Conservation (phyloP, 1,140 invertebrate species). For the Caenorhabditis latens region DNA sequence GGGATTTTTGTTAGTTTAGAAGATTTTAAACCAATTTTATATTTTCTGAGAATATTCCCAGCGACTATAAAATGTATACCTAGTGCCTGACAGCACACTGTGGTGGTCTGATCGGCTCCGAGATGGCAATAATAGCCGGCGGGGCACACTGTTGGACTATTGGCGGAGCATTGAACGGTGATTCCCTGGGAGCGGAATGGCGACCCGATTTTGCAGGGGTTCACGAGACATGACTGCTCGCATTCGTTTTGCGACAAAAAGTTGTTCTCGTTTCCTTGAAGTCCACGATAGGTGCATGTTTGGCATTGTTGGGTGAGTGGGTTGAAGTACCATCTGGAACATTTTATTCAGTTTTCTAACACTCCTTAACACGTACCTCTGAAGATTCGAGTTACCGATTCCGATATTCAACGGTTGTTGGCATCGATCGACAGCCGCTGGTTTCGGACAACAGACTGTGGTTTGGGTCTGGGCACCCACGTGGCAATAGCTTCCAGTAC, state of each 20-base stretch:
- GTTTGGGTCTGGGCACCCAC: constrained; percentile 72
- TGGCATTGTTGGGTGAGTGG: constrained; percentile 72
- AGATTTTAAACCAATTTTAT: neutral
- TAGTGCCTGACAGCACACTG: constrained; percentile 76
- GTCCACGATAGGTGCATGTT: constrained; percentile 71
- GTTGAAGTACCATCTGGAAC: constrained; percentile 75
- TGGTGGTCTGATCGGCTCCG: constrained; percentile 72
- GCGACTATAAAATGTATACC: constrained; percentile 70
- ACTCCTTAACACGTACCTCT: constrained; percentile 53
- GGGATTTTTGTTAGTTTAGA: neutral
- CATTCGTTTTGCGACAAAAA: constrained; percentile 74
- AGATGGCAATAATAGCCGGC: constrained; percentile 75
- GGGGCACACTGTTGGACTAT: constrained; percentile 70
- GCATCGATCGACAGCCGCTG: constrained; percentile 72
- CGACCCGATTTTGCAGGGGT: constrained; percentile 72
- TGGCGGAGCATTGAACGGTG: constrained; percentile 73
- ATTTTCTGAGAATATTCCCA: neutral
- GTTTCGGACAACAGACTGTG: constrained; percentile 76
- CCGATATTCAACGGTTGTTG: constrained; percentile 75
- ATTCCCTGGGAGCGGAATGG: constrained; percentile 72
- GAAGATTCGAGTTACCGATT: constrained; percentile 74
- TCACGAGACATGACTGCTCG: constrained; percentile 73
- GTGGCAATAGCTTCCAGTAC: constrained; percentile 74
- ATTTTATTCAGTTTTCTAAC: neutral
- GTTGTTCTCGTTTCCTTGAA: constrained; percentile 77